A percentile compares a stretch with the other conserved stretches of the same genome.
Evolutionary conservation across 2,113 vertebrate species (phyloP).

Genomic region (Colossoma macropomum): DNA sequence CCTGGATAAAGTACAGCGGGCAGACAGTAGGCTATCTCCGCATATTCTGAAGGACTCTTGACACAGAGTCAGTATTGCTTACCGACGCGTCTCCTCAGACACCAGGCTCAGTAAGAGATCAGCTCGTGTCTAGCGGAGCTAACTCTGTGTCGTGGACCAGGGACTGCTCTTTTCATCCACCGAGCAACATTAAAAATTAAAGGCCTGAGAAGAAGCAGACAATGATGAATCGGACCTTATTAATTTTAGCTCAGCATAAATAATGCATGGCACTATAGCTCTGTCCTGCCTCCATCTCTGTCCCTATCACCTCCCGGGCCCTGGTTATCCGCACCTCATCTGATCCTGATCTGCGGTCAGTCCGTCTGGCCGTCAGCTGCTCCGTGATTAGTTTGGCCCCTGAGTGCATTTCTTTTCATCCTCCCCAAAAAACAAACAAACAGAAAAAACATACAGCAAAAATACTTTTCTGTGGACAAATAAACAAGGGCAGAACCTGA

Average conservation of each 20-base stretch:
- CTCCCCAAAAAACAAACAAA: no score
- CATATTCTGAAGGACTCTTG: conserved; percentile 25
- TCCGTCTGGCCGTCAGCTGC: conserved; percentile 6
- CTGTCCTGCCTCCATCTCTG: conserved; percentile 19
- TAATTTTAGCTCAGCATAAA: conserved; percentile 65
- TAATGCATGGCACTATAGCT: conserved; percentile 49
- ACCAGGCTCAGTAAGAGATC: conserved; percentile 35
- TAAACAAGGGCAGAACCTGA: not conserved
- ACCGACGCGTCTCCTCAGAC: conserved; percentile 34
- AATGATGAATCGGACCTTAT: conserved; percentile 62
- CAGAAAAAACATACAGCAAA: conserved; percentile 4
- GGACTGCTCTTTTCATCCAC: conserved; percentile 37
- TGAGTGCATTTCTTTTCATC: not conserved
- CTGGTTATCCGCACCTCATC: conserved; percentile 23
- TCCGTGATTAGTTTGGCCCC: not conserved
- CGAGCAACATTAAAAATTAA: conserved; percentile 63
- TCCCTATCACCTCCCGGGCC: conserved; percentile 33
- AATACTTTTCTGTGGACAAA: conserved; percentile 12
- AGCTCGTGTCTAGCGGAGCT: conserved; percentile 19
- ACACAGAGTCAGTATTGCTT: conserved; percentile 37
- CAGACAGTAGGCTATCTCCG: not conserved
- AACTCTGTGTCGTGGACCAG: conserved; percentile 16
- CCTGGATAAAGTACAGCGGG: conserved; percentile 2
- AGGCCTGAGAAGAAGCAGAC: conserved; percentile 52
- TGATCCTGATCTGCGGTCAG: conserved; percentile 46